Base-by-base conservation (phyloP, 2,113 vertebrate species). In the Prionailurus viverrinus region DNA sequence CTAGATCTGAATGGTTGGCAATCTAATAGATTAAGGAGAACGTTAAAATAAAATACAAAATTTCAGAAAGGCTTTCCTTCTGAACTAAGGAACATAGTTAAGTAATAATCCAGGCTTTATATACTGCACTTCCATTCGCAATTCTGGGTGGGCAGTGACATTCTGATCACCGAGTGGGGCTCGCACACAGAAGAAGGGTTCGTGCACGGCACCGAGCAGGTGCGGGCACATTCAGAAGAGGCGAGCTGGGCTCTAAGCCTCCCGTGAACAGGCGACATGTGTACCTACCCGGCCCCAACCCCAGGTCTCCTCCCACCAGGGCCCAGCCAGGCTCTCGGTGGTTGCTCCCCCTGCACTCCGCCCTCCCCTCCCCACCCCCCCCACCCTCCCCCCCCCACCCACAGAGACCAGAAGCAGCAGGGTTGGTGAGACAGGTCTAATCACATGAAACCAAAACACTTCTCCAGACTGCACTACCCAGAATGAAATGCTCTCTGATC, bases 51-150 rank as follows among this genome's bases (percentile, higher is more conserved):
- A 48, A 92, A 41, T 15, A 41, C 36, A 51, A 45, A 25, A 1
- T 25, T 71, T 45, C 12, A 74, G 78, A 80, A 94, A 71, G 58
- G 12, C 58, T 65, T 89, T 69, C 82, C 65, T 89, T 85, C 78
- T 58, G 45, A 51, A 23, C 1, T 5, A 27, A 12, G 27, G 65
- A n/a, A 8, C 1, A 12, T 7, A 14, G 5, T 14, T 51, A 31
- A 71, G 3, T 25, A 51, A 2, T 10, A 18, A 31, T 41, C 13
- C 33, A 58, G 36, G 21, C 19, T 21, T 39, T 11, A 3, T 13
- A 23, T 4, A 2, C 5, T 2, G 5, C 25, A 29, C 21, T 27
- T 3, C 7, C n/a, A 27, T 0, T 0, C 14, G 3, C 15, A 29
- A 3, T 7, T 27, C 16, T 16, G 3, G 33, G 55, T 1, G 1